Base-by-base conservation (phyloP, 2,797 vertebrate genomes). In the Poecilia gillii region DNA sequence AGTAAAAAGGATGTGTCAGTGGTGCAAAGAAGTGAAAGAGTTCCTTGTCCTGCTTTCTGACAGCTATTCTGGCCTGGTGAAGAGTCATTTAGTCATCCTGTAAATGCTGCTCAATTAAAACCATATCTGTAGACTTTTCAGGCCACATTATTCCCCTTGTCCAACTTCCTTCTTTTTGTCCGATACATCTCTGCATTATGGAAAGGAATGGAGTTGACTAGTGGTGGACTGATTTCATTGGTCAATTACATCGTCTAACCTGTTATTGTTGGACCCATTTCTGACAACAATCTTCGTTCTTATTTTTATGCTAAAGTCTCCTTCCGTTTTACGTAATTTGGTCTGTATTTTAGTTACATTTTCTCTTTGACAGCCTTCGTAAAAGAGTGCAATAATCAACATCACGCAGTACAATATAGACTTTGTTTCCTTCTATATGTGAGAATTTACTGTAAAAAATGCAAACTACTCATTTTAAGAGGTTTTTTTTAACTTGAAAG, bases 101-200 rank as follows among this genome's bases (percentile, higher is more conserved):
- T 88, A 78, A 90, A 87, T 16, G 68, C 53, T 84, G 72, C 79
- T 72, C 66, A 90, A 91, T 87, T 28, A 91, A 91, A 89, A 81
- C 53, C 71, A 80, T 85, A 83, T 86, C 85, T 81, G 36, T 4
- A 4, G 73, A 84, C 81, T 31, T 80, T 84, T 92, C 85, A 88
- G 89, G 86, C 91, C 73, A 87, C 14, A 7, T 90, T 85, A 79
- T 76, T 79, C 84, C 80, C 87, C 23, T 36, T 47, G 64, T 73
- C 72, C 64, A 78, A 55, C 72, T 73, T 36, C 73, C 77, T 73
- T 71, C 39, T 39, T 31, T 76, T 74, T n/a, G 51, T 82, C 39
- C 72, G 57, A 23, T 57, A 57, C 47, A 62, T 79, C 18, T 45
- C 53, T 71, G 71, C 43, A 70, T 85, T 53, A 39, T 49, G 41